Evolutionary conservation across 1,140 invertebrate species (phyloP).

Genomic region (Rhynchophorus ferrugineus): DNA sequence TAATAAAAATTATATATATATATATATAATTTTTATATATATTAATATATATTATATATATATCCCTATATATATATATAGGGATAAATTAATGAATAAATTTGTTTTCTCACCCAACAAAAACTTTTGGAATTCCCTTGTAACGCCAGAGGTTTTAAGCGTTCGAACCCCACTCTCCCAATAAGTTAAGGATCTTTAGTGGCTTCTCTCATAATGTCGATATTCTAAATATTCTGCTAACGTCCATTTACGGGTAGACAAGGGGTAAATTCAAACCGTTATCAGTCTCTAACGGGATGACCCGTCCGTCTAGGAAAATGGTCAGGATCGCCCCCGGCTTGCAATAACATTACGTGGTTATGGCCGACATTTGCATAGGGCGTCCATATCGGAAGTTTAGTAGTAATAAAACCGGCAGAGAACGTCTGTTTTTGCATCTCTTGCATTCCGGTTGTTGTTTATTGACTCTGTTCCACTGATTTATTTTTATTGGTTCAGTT

Average conservation of each 20-base stretch:
- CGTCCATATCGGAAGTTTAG: slow-evolving; percentile 20
- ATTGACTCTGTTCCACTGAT: too few species aligned
- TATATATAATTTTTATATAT: too few species aligned
- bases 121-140: too few species aligned
- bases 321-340: slow-evolving; percentile 11
- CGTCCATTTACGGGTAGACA: slow-evolving; percentile 20
- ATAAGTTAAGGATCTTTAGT: slow-evolving; percentile 16
- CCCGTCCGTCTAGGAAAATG: slow-evolving; percentile 21
- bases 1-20: too few species aligned
- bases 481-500: too few species aligned
- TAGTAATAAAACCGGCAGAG: slow-evolving; percentile 12
- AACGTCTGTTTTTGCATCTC: slow-evolving; percentile 23
- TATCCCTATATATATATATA: too few species aligned
- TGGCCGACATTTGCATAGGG: slow-evolving; percentile 19
- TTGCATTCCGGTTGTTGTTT: slow-evolving; percentile 12
- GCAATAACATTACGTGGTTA: slow-evolving; percentile 22
- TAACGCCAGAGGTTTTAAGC: too few species aligned
- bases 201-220: slow-evolving; percentile 20
- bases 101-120: too few species aligned
- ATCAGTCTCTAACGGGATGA: slow-evolving; percentile 25
- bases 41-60: too few species aligned
- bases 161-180: neutral
- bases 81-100: too few species aligned
- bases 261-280: slow-evolving; percentile 22
- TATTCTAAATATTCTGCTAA: slow-evolving; percentile 20